A percentile compares a stretch with the other conserved stretches of the same genome.
These are phyloP conservation scores for Rhinophrynus dorsalis DNA, from an alignment of 2,797 vertebrate genomes.

Conservation along the genomic window DNA sequence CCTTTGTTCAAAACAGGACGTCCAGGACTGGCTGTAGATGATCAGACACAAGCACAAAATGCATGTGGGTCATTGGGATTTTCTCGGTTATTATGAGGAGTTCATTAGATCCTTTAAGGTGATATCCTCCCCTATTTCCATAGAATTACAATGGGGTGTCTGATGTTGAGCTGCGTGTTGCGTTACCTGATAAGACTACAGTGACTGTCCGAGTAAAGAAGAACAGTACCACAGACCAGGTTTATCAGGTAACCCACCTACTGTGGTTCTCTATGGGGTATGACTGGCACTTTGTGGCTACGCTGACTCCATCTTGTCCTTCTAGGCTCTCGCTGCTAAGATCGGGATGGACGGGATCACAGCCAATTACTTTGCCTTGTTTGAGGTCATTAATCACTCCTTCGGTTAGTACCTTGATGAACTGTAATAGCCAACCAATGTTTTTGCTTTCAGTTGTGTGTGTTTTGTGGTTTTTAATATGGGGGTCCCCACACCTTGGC, in stretches of 20 bases:
- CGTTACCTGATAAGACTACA: constrained; percentile 84
- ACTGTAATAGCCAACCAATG: no score
- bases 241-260: constrained; percentile 84
- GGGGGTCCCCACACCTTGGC: no score
- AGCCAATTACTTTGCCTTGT: constrained; percentile 95
- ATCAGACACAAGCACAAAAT: no score
- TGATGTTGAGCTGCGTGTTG: constrained; percentile 92
- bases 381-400: constrained; percentile 97
- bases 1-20: no score
- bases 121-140: no score
- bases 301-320: not conserved
- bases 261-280: not conserved
- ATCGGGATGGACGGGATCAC: constrained; percentile 93
- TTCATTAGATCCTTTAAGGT: no score
- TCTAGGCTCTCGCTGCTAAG: constrained; percentile 86
- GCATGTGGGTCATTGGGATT: no score
- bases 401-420: constrained; percentile 87
- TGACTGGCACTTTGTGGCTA: not conserved
- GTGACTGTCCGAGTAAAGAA: constrained; percentile 89
- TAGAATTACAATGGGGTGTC: constrained; percentile 95
- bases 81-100: no score
- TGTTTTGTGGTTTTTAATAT: no score
- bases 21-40: no score
- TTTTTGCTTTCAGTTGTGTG: no score
- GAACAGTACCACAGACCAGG: constrained; percentile 95